Evolutionary conservation across 2,888 invertebrate species (phyloP).

Genomic region (Heliconius aoede): DNA sequence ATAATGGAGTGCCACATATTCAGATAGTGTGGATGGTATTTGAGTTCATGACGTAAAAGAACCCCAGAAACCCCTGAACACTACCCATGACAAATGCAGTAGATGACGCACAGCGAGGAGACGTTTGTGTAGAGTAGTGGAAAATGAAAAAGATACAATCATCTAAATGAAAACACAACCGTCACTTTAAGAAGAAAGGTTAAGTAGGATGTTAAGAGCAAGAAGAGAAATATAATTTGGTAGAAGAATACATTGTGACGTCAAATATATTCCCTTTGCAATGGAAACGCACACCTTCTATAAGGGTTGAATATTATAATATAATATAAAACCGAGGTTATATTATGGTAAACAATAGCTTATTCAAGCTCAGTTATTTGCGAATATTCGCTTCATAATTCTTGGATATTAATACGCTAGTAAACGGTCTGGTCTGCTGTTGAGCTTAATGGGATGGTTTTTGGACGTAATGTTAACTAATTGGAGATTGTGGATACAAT

Average conservation of each 20-base stretch:
- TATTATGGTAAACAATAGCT: conserved; percentile 46
- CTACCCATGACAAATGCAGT: no score
- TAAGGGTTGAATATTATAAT: conserved; percentile 67
- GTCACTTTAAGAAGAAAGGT: no score
- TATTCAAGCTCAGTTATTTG: conserved; percentile 42
- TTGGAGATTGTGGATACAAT: not conserved
- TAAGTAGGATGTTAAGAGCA: no score
- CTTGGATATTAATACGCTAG: conserved; percentile 37
- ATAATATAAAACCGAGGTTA: conserved; percentile 45
- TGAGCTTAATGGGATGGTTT: conserved; percentile 2
- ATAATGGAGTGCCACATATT: no score
- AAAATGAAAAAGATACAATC: no score
- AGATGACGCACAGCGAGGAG: no score
- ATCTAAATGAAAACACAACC: no score
- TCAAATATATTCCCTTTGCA: conserved; percentile 31
- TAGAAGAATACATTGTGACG: not conserved
- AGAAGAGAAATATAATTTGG: no score
- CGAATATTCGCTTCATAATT: conserved; percentile 47
- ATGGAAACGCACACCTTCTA: conserved; percentile 54
- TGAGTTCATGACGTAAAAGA: no score
- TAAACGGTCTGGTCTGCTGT: conserved; percentile 21
- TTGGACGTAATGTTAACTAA: not conserved
- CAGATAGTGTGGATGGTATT: no score
- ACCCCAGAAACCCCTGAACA: no score
- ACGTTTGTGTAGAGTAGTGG: no score